These are phyloP conservation scores for Nephotettix cincticeps DNA, from an alignment of 1,140 invertebrate genomes.

Conservation along the genomic window DNA sequence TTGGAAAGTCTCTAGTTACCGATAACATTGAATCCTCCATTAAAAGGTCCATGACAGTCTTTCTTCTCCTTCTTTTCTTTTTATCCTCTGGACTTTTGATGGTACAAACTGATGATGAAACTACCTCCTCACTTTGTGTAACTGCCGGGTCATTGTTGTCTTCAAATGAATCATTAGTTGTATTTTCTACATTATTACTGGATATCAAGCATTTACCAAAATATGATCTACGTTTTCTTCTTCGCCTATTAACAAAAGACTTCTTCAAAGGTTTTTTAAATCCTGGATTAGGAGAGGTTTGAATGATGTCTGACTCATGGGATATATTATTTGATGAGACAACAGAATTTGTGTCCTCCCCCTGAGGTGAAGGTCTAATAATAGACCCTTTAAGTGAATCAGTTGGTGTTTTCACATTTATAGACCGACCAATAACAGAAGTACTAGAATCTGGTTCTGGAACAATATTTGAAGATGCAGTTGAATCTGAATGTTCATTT, in stretches of 20 bases:
- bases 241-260: neutral
- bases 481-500: too few species aligned
- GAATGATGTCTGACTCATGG: neutral
- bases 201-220: neutral
- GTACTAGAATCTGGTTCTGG: conserved; percentile 15
- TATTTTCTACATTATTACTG: neutral
- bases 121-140: conserved; percentile 5
- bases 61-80: conserved; percentile 8
- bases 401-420: neutral
- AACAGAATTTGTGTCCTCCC: neutral
- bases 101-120: conserved; percentile 4
- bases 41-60: conserved; percentile 10
- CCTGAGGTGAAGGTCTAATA: neutral
- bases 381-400: neutral
- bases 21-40: conserved; percentile 18
- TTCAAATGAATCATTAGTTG: neutral
- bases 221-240: neutral
- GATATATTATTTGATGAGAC: neutral
- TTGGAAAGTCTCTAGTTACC: conserved; percentile 14
- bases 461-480: neutral
- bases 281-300: neutral
- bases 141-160: neutral
- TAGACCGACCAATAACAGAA: neutral
- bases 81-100: neutral
- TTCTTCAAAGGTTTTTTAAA: neutral